These are phyloP conservation scores for Catharus bicknelli DNA, from an alignment of 2,113 vertebrate genomes.

Conservation along the genomic window DNA sequence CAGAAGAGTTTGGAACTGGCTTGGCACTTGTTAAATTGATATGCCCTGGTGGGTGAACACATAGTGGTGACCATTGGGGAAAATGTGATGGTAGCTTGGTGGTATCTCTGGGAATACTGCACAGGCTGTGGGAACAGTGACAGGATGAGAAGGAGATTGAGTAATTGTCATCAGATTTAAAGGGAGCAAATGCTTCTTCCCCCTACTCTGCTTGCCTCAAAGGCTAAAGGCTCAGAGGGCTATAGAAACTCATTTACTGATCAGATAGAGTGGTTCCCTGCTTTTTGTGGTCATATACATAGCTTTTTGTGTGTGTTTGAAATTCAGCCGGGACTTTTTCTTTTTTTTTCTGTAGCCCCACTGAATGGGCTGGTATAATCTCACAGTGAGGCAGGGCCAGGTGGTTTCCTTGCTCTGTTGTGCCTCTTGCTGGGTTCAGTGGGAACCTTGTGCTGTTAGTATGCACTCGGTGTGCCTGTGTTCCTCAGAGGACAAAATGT, in stretches of 20 bases:
- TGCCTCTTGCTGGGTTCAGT: neutral
- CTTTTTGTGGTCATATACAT: neutral
- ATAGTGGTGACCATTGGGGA: accelerated
- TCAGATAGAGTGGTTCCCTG: neutral
- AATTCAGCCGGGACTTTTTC: neutral
- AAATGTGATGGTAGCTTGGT: neutral
- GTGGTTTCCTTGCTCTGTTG: neutral
- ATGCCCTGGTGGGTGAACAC: neutral
- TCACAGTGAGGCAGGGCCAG: neutral
- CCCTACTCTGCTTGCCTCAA: neutral
- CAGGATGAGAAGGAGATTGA: neutral
- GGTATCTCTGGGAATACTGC: neutral
- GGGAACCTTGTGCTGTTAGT: constrained; percentile 13
- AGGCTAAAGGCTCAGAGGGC: neutral
- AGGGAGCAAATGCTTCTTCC: neutral
- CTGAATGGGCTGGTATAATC: neutral
- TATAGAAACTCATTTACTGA: neutral
- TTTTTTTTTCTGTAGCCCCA: neutral
- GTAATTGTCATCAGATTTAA: neutral
- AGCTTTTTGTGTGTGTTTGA: neutral
- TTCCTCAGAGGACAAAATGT: constrained; percentile 26
- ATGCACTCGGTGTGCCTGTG: neutral
- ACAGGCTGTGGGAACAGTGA: neutral
- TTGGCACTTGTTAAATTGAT: neutral
- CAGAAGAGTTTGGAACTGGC: neutral